phyloP scores from a whole-genome alignment of 64 coral and sea anemone genomes.

The Trachythela sp. region DNA sequence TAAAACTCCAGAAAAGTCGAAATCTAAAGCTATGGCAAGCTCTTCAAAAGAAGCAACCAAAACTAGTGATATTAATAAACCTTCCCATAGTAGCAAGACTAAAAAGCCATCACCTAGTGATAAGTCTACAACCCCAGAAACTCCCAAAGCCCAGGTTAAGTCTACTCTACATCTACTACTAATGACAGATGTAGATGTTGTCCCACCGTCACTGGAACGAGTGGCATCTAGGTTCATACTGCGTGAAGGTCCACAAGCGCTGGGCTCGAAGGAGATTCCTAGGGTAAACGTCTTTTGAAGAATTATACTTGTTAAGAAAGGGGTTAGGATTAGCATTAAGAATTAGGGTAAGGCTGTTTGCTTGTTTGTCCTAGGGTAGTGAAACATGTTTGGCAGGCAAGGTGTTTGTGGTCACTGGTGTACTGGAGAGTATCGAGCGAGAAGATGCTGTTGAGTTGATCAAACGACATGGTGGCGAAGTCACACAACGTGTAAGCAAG shows the following conservation, averaged over 20 bases:
- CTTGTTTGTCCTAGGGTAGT: conserved; percentile 38
- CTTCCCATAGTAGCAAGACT: too few species aligned
- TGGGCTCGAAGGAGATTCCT: conserved; percentile 76
- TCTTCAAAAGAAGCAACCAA: too few species aligned
- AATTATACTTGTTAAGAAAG: too few species aligned
- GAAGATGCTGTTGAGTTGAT: conserved; percentile 73
- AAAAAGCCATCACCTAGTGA: background rate
- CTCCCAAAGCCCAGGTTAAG: background rate
- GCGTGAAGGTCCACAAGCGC: conserved; percentile 63
- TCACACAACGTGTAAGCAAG: conserved; percentile 74
- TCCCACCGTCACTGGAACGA: conserved; percentile 82
- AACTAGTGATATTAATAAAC: too few species aligned
- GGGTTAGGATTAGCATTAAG: too few species aligned
- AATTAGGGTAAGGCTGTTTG: background rate
- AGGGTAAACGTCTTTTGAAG: conserved; percentile 46
- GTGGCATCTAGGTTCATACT: conserved; percentile 83
- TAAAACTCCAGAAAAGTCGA: background rate
- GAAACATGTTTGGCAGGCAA: conserved; percentile 82
- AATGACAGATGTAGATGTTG: conserved; percentile 18
- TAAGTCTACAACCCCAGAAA: background rate
- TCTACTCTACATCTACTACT: background rate
- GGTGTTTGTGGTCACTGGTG: conserved; percentile 78
- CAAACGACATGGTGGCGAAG: conserved; percentile 76
- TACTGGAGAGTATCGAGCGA: conserved; percentile 78
- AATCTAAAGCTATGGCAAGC: background rate